Evolutionary conservation across 2,888 invertebrate species (phyloP).

Genomic region (Nebria brevicollis): DNA sequence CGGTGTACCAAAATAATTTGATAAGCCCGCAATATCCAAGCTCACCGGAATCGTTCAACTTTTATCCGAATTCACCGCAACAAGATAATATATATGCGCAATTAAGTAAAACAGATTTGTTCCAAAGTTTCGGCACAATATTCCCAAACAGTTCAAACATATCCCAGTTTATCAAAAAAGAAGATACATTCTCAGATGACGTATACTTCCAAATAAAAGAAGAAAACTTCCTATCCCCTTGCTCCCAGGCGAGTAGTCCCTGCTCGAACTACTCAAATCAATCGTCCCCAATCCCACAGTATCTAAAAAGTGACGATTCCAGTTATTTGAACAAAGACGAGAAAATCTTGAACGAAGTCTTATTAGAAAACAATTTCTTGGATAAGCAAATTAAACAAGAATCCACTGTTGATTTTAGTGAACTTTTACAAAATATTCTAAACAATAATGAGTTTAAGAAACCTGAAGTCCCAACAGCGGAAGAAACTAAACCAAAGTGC

Average conservation of each 20-base stretch:
- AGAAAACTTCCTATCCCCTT: slow-evolving; percentile 56
- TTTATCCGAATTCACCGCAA: slow-evolving; percentile 36
- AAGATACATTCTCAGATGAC: slow-evolving; percentile 66
- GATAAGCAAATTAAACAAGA: slow-evolving; percentile 66
- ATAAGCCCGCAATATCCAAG: slow-evolving; percentile 41
- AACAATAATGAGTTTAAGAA: slow-evolving; percentile 54
- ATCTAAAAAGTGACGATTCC: not conserved
- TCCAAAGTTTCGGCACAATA: slow-evolving; percentile 49
- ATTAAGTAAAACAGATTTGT: not conserved
- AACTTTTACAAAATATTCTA: slow-evolving; percentile 62
- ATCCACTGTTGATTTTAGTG: slow-evolving; percentile 71
- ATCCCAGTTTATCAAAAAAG: slow-evolving; percentile 66
- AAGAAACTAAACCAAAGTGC: slow-evolving; percentile 59
- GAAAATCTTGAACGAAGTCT: slow-evolving; percentile 53
- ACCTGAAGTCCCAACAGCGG: slow-evolving; percentile 52
- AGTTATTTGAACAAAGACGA: slow-evolving; percentile 22
- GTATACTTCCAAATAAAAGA: slow-evolving; percentile 66
- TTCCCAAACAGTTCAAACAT: slow-evolving; percentile 65
- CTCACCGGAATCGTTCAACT: slow-evolving; percentile 34
- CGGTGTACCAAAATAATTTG: slow-evolving; percentile 53
- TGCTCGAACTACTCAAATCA: slow-evolving; percentile 67
- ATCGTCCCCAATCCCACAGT: slow-evolving; percentile 62
- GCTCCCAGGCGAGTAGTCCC: slow-evolving; percentile 68
- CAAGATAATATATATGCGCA: not conserved
- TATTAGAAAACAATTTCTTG: slow-evolving; percentile 55